phyloP scores from a whole-genome alignment of 2,113 vertebrate species.

The Charina bottae region DNA sequence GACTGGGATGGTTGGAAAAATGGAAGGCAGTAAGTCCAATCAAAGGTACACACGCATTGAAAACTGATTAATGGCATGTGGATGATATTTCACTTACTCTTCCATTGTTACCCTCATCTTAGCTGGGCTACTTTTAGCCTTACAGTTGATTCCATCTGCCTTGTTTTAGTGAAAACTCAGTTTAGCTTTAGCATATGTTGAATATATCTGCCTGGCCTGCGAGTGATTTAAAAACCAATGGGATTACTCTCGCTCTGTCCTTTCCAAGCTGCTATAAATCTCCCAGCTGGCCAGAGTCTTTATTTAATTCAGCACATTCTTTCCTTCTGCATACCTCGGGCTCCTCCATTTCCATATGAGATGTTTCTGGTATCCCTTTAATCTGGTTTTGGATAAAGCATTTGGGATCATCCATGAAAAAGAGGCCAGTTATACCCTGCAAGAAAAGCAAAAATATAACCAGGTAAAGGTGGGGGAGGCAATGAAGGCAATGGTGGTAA shows the following conservation, averaged over 20 bases:
- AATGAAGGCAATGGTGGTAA: background rate
- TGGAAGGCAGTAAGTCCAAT: background rate
- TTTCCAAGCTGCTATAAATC: slow-evolving; percentile 10
- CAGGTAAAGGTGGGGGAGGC: background rate
- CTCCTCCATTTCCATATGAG: slow-evolving; percentile 74
- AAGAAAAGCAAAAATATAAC: slow-evolving; percentile 43
- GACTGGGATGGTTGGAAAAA: background rate
- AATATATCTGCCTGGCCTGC: background rate
- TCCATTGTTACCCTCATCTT: too few species aligned
- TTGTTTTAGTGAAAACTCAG: too few species aligned
- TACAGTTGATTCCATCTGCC: background rate
- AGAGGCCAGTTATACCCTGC: slow-evolving; percentile 81
- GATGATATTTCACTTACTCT: background rate
- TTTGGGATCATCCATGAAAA: slow-evolving; percentile 83
- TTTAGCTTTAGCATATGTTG: background rate
- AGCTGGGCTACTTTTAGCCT: background rate
- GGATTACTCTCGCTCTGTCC: background rate
- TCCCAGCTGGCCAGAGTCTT: too few species aligned
- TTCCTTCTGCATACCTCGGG: slow-evolving; percentile 73
- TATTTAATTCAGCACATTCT: background rate
- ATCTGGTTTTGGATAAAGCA: slow-evolving; percentile 83
- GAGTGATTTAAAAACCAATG: slow-evolving; percentile 14
- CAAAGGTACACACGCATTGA: background rate
- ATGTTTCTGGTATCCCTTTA: slow-evolving; percentile 77
- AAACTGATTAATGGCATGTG: background rate